A percentile compares a stretch with the other conserved stretches of the same genome.
These are phyloP conservation scores for Anoplius nigerrimus DNA, from an alignment of 2,888 invertebrate species.

Conservation along the genomic window DNA sequence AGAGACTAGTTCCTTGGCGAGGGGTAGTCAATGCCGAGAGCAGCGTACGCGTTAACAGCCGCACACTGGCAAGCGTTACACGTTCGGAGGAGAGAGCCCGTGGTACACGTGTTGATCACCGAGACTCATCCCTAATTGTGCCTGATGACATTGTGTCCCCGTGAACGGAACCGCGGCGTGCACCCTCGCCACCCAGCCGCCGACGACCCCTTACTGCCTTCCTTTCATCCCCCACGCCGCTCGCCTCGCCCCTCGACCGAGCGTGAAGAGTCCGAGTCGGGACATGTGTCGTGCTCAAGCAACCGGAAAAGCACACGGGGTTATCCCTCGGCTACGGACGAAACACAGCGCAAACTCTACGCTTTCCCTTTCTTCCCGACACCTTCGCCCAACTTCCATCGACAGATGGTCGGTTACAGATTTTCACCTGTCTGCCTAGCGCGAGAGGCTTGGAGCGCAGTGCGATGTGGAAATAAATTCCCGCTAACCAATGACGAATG, in stretches of 20 bases:
- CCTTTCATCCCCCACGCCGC: conserved; percentile 13
- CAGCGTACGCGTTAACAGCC: background rate
- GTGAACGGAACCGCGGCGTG: conserved; percentile 54
- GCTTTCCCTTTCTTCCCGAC: conserved; percentile 21
- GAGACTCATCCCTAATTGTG: conserved; percentile 68
- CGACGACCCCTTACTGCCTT: no score
- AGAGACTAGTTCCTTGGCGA: conserved; percentile 31
- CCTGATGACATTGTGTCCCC: conserved; percentile 66
- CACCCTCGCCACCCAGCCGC: conserved; percentile 18
- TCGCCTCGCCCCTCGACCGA: background rate
- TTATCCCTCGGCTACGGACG: conserved; percentile 57
- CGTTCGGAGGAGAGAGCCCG: conserved; percentile 22
- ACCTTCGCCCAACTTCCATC: conserved; percentile 13
- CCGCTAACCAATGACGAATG: no score
- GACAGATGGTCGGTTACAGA: no score
- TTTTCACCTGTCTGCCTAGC: conserved; percentile 32
- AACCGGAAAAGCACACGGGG: conserved; percentile 70
- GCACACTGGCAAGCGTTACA: conserved; percentile 15
- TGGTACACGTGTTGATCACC: conserved; percentile 61
- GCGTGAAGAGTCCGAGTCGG: conserved; percentile 45
- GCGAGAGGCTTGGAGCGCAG: no score
- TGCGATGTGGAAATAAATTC: no score
- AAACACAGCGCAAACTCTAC: conserved; percentile 48
- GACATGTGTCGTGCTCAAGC: conserved; percentile 73
- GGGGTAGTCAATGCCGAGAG: conserved; percentile 20